A percentile compares a stretch with the other conserved stretches of the same genome.
phyloP scores from a whole-genome alignment of 2,888 invertebrate species.

The Anthophora plumipes region DNA sequence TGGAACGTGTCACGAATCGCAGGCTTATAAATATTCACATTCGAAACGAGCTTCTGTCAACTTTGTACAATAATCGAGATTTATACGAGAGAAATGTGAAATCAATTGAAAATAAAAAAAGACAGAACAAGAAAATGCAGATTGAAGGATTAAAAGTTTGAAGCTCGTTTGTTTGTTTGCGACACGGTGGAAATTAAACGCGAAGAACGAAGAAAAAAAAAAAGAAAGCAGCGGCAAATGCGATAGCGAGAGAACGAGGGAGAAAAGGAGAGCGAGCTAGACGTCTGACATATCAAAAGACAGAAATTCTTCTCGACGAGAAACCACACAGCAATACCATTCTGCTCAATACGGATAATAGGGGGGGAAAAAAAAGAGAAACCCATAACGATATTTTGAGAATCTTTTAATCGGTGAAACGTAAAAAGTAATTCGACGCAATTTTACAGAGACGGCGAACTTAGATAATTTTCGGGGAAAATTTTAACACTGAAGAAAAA shows the following conservation, averaged over 20 bases:
- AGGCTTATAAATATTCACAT: too few species aligned
- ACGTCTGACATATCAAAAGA: constrained; percentile 80
- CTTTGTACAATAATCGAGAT: neutral
- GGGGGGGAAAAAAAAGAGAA: constrained; percentile 52
- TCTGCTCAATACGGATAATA: constrained; percentile 80
- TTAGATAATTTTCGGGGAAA: constrained; percentile 22
- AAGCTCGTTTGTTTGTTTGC: neutral
- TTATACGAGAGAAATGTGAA: neutral
- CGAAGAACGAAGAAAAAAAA: neutral
- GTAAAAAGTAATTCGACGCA: constrained; percentile 37
- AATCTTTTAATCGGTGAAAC: constrained; percentile 63
- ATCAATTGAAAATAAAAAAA: neutral
- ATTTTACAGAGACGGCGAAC: constrained; percentile 23
- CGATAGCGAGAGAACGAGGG: constrained; percentile 31
- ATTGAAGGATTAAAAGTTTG: neutral
- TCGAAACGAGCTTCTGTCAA: neutral
- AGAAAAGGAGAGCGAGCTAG: constrained; percentile 41
- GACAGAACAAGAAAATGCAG: too few species aligned
- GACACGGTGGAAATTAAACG: neutral
- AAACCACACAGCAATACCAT: constrained; percentile 80
- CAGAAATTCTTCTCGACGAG: constrained; percentile 72
- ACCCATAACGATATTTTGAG: constrained; percentile 64
- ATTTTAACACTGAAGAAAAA: neutral
- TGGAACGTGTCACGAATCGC: neutral
- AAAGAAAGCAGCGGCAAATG: constrained; percentile 27